Evolutionary conservation across 1,140 invertebrate species (phyloP).

Genomic region (Pristionchus pacificus): DNA sequence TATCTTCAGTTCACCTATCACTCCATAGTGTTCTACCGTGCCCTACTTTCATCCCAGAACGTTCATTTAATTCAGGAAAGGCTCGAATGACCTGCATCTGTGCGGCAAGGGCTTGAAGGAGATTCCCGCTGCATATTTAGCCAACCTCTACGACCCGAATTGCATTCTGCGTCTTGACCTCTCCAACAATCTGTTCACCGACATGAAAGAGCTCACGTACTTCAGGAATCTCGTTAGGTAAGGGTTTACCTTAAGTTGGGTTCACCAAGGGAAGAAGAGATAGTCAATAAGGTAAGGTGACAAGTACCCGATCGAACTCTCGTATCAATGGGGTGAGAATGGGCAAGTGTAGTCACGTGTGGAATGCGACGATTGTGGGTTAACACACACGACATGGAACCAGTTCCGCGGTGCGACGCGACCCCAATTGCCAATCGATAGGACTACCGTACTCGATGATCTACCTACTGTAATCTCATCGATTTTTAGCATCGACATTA

Average conservation of each 20-base stretch:
- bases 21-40: neutral
- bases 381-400: too few relatives aligned
- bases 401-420: too few relatives aligned
- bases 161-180: neutral
- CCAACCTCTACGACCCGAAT: neutral
- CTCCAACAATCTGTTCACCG: neutral
- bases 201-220: neutral
- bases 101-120: neutral
- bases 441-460: too few relatives aligned
- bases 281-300: neutral
- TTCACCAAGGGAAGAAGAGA: neutral
- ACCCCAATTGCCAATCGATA: too few relatives aligned
- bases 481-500: too few relatives aligned
- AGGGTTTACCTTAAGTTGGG: neutral
- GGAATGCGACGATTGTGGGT: too few relatives aligned
- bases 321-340: too few relatives aligned
- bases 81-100: neutral
- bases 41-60: too few relatives aligned
- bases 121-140: neutral
- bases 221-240: neutral
- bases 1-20: neutral
- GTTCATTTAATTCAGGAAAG: neutral
- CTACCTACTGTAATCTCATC: too few relatives aligned
- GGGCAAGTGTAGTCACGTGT: too few relatives aligned
- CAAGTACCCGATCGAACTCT: neutral